Percentiles rank a stretch among this genome's conserved stretches.
These are phyloP conservation scores for Agrotis clavis DNA, from an alignment of 2,888 invertebrate species.

Conservation along the genomic window DNA sequence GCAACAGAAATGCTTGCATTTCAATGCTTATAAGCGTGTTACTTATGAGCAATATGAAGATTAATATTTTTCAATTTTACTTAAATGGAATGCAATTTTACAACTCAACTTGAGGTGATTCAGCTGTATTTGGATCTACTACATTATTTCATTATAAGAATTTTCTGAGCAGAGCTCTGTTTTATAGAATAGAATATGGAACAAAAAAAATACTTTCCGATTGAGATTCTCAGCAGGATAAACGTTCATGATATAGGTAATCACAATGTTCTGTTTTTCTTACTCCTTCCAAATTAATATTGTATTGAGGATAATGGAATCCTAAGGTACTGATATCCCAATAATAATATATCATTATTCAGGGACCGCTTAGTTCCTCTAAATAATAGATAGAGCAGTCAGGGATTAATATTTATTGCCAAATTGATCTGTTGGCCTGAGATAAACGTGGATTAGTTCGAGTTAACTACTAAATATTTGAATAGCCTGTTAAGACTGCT, in stretches of 20 bases:
- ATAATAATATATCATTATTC: constrained; percentile 27
- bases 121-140: not conserved
- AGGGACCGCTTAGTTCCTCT: constrained; percentile 7
- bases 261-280: constrained; percentile 9
- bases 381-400: constrained; percentile 20
- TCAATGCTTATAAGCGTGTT: too few species aligned
- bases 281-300: constrained; percentile 15
- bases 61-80: not conserved
- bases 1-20: too few species aligned
- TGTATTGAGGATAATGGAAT: constrained; percentile 8
- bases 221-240: not conserved
- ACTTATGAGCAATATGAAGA: too few species aligned
- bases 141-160: not conserved
- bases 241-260: not conserved
- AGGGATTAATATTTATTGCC: constrained; percentile 23
- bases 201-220: not conserved
- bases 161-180: not conserved
- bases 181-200: too few species aligned
- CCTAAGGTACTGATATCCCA: not conserved
- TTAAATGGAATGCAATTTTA: too few species aligned
- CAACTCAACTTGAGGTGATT: not conserved
- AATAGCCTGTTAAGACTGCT: not conserved
- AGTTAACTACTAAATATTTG: constrained; percentile 20
- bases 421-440: constrained; percentile 20
- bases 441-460: constrained; percentile 7